These are phyloP conservation scores for Thysanoteuthis rhombus DNA, from an alignment of 2,888 invertebrate genomes.

Conservation along the genomic window DNA sequence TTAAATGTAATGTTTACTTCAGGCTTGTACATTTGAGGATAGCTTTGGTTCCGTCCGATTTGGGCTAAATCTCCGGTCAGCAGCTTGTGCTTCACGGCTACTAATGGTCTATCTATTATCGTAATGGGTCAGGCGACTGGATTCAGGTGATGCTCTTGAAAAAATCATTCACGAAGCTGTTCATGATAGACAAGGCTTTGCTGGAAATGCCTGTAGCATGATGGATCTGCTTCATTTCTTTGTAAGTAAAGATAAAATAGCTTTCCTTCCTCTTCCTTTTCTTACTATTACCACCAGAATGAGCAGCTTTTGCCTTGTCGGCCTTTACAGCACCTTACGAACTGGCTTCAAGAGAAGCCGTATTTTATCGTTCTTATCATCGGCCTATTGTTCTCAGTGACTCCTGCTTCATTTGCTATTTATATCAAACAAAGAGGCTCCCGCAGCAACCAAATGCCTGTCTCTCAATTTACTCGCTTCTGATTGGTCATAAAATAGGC, in stretches of 20 bases:
- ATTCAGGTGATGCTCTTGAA: conserved; percentile 62
- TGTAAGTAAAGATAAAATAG: conserved; percentile 57
- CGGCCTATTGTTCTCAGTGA: not conserved
- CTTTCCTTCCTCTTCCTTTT: conserved; percentile 52
- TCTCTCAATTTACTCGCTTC: conserved; percentile 78
- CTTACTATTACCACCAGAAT: conserved; percentile 53
- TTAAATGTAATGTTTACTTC: conserved; percentile 39
- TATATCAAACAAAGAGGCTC: not conserved
- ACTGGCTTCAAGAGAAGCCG: conserved; percentile 43
- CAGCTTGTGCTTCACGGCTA: conserved; percentile 78
- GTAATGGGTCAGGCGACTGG: conserved; percentile 55
- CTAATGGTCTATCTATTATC: conserved; percentile 69
- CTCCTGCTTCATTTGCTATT: not conserved
- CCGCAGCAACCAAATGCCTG: conserved; percentile 70
- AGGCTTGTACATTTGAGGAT: conserved; percentile 57
- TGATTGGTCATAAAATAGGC: conserved; percentile 82
- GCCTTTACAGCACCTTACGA: conserved; percentile 52
- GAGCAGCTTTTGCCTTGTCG: conserved; percentile 47
- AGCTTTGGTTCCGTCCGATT: conserved; percentile 64
- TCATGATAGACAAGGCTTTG: conserved; percentile 49
- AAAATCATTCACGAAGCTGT: conserved; percentile 63
- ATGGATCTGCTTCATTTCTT: conserved; percentile 61
- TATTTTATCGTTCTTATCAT: not conserved
- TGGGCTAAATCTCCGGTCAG: conserved; percentile 80
- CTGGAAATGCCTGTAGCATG: conserved; percentile 59